Percentiles rank a stretch among this genome's conserved stretches.
phyloP scores from a whole-genome alignment of 2,113 vertebrate genomes.

The Phalacrocorax aristotelis region DNA sequence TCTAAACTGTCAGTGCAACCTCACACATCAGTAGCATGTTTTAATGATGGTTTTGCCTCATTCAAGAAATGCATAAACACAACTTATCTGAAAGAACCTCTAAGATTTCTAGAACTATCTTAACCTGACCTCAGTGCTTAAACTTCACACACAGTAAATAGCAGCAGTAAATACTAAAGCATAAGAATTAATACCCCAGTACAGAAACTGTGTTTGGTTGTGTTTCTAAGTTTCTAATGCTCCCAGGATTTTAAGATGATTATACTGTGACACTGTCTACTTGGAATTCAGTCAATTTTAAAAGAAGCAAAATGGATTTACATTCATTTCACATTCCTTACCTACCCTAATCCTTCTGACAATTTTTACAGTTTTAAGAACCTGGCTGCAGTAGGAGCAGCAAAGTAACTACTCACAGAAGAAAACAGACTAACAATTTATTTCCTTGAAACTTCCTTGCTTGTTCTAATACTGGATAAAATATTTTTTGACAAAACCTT shows the following conservation, averaged over 20 bases:
- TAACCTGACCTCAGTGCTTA: not conserved
- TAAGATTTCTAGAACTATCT: not conserved
- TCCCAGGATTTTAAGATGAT: slow-evolving; percentile 21
- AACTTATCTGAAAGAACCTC: not conserved
- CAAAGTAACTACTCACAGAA: not conserved
- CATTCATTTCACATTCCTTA: slow-evolving; percentile 45
- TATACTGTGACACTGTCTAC: slow-evolving; percentile 9
- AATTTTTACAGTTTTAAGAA: slow-evolving; percentile 8
- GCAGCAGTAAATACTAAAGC: not conserved
- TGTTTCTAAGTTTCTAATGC: not conserved
- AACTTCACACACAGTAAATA: not conserved
- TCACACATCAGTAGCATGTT: not conserved
- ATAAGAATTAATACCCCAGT: not conserved
- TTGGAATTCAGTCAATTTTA: slow-evolving; percentile 24
- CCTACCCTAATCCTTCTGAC: slow-evolving; percentile 29
- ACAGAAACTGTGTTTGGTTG: not conserved
- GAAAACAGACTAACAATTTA: not conserved
- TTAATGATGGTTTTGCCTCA: not conserved
- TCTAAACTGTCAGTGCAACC: not conserved
- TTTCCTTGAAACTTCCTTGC: not conserved
- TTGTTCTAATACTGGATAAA: not conserved
- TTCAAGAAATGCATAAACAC: not conserved
- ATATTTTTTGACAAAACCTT: not conserved
- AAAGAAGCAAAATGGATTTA: slow-evolving; percentile 40
- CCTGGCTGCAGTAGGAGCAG: not conserved